Evolutionary conservation across 2,888 invertebrate genomes (phyloP).

Genomic region (Heterodera filipjevi): DNA sequence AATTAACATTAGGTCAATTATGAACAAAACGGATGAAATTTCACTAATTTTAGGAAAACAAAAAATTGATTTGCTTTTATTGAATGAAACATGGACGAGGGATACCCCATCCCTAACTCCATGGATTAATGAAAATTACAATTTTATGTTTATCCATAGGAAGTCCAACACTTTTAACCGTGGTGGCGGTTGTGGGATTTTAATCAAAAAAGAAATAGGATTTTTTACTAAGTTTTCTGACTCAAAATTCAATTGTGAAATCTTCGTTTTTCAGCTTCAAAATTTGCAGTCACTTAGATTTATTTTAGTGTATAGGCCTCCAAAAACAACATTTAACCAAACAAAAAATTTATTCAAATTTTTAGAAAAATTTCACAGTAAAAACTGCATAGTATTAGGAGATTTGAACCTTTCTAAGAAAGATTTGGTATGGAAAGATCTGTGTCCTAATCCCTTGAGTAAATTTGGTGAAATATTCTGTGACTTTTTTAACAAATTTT

Average conservation of each 20-base stretch:
- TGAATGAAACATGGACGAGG: neutral
- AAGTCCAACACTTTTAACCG: neutral
- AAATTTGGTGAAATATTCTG: too few relatives aligned
- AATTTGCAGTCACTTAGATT: neutral
- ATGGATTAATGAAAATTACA: neutral
- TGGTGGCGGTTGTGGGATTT: neutral
- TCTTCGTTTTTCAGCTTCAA: neutral
- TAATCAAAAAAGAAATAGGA: neutral
- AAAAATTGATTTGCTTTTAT: neutral
- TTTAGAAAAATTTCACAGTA: neutral
- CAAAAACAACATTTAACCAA: too few relatives aligned
- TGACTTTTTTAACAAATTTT: too few relatives aligned
- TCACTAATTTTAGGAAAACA: neutral
- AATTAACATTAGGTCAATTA: neutral
- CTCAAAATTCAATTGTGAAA: neutral
- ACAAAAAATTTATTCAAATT: neutral
- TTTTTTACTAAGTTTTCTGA: neutral
- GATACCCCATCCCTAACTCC: neutral
- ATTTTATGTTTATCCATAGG: neutral
- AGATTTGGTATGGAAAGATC: too few relatives aligned
- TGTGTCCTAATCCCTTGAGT: too few relatives aligned
- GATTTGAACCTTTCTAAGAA: too few relatives aligned
- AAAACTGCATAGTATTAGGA: too few relatives aligned
- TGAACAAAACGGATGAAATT: neutral
- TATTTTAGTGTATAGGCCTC: too few relatives aligned